Evolutionary conservation across 2,888 invertebrate species (phyloP).

Genomic region (Malthinus flaveolus): DNA sequence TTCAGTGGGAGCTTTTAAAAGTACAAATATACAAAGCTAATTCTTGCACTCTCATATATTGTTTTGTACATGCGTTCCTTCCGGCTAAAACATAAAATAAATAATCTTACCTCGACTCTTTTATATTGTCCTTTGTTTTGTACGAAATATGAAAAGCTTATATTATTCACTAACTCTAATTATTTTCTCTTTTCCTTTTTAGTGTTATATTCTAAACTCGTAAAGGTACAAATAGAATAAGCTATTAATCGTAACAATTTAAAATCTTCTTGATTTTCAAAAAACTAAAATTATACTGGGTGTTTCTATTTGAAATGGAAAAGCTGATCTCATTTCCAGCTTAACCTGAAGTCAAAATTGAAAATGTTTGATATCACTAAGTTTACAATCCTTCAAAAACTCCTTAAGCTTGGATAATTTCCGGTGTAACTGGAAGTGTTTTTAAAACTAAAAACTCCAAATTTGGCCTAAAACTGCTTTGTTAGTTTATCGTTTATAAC

Average conservation of each 20-base stretch:
- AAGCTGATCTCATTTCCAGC: too few relatives aligned
- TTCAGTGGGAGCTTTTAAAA: constrained; percentile 16
- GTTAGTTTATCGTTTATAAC: too few relatives aligned
- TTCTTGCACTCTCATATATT: constrained; percentile 31
- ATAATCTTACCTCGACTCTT: constrained; percentile 42
- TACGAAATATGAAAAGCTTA: constrained; percentile 39
- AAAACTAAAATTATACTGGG: too few relatives aligned
- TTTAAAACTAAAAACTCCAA: too few relatives aligned
- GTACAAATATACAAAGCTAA: constrained; percentile 24
- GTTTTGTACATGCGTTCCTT: constrained; percentile 41
- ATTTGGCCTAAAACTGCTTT: too few relatives aligned
- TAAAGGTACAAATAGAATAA: constrained; percentile 6
- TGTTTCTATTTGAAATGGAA: too few relatives aligned
- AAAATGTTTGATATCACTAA: too few relatives aligned
- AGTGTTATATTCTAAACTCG: constrained; percentile 16
- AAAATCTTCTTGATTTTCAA: too few relatives aligned
- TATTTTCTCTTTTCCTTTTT: constrained; percentile 32
- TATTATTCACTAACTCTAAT: constrained; percentile 41
- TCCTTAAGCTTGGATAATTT: too few relatives aligned
- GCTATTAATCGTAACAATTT: background rate
- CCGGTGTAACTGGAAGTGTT: too few relatives aligned
- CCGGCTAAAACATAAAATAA: constrained; percentile 41
- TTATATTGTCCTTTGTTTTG: constrained; percentile 41
- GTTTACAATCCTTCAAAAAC: too few relatives aligned
- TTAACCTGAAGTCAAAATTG: too few relatives aligned